Evolutionary conservation across 2,888 invertebrate species (phyloP), one percentile per base, ranked within the genome.

Genomic region (Seira sanloemensis): DNA sequence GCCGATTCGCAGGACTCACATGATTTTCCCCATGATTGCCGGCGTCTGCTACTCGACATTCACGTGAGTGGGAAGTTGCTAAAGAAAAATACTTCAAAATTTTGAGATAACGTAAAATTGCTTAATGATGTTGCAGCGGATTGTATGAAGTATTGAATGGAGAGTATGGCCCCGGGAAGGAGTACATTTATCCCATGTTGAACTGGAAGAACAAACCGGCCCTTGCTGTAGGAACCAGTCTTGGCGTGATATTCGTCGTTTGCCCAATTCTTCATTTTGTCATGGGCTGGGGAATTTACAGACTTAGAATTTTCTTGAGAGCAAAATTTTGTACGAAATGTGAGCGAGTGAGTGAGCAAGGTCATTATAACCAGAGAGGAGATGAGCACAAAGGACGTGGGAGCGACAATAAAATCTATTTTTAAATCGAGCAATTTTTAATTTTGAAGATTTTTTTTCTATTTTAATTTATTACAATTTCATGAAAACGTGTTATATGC

Each of bases 181-280:
- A 75, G 1, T 86, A 69, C 62, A 87, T 87, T 46, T 87, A 87
- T 26, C 66, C 81, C 19, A 77, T 87, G 9, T 24, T 87, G 2
- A 50, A 87, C 69, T 87, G 87, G 84, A 68, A 25, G 50, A 27
- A 71, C 21, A 19, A 67, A 0, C 83, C 80, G 0, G 83, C 78
- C 0, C 24, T 37, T n/a, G 87, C 86, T n/a, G 46, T 66, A 9
- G 5, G 62, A 2, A 62, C 62, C 2, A 21, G 62, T 23, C 1
- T 62, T 9, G 62, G 62, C 71, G 72, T 16, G 24, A 23, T 21
- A 1, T 16, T 67, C 25, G 26, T 7, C 1, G 7, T 16, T 1
- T 2, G 1, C 12, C 16, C 18, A 25, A 25, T 25, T 26, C 25
- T n/a, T 12, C 25, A 24, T 26, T 67, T 67, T 12, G 16, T 67